A percentile compares a stretch with the other conserved stretches of the same genome.
phyloP scores from a whole-genome alignment of 30 jellyfish, hydroid and myxozoan genomes.

The Aurelia sp. region DNA sequence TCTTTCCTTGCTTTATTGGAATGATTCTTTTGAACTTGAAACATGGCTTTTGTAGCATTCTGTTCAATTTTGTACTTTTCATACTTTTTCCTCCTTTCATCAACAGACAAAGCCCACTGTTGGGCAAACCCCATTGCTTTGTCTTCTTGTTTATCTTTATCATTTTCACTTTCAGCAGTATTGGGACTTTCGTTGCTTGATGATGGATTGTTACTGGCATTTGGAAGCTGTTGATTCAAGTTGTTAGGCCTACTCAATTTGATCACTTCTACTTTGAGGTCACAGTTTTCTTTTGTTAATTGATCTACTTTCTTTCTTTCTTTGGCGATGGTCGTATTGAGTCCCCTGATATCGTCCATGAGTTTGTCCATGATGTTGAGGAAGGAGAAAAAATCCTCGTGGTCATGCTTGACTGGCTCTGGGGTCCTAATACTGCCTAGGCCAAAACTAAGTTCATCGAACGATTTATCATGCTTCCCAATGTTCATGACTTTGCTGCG shows the following conservation, averaged over 20 bases:
- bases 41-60: too few relatives aligned
- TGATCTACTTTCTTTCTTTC: constrained; percentile 22
- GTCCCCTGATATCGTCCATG: constrained; percentile 4
- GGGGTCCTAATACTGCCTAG: constrained; percentile 9
- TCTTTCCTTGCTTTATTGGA: too few relatives aligned
- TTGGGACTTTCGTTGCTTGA: constrained; percentile 16
- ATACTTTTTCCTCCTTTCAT: too few relatives aligned
- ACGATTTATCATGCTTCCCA: too few relatives aligned
- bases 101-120: too few relatives aligned
- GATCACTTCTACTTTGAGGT: neutral
- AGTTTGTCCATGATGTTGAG: constrained; percentile 19
- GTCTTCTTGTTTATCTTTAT: too few relatives aligned
- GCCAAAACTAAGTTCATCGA: neutral
- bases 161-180: neutral
- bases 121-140: too few relatives aligned
- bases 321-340: constrained; percentile 5
- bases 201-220: constrained; percentile 16
- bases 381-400: neutral
- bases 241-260: constrained; percentile 24
- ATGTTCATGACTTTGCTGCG: too few relatives aligned
- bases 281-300: constrained; percentile 14
- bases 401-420: constrained; percentile 20
- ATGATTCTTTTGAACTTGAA: too few relatives aligned
- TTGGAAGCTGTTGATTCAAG: constrained; percentile 25
- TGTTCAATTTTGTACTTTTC: too few relatives aligned